Percentiles rank a stretch among this genome's conserved stretches.
Evolutionary conservation across 1,140 invertebrate species (phyloP).

Genomic region (Pararge aegeria): DNA sequence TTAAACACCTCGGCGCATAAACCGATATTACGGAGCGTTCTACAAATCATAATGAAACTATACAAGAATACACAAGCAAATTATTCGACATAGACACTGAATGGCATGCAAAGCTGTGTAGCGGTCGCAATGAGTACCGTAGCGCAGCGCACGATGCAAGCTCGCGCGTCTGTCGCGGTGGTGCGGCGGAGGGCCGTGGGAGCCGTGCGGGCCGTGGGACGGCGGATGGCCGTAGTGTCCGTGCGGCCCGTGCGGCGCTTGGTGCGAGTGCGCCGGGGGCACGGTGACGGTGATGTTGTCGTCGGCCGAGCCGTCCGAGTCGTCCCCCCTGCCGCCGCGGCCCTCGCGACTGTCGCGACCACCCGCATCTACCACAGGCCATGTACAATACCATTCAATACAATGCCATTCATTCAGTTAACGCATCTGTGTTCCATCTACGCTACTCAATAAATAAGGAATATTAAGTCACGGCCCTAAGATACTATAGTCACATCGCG

Average conservation of each 20-base stretch:
- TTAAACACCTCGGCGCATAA: not conserved
- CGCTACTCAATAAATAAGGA: too few species aligned
- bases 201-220: conserved; percentile 6
- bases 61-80: conserved; percentile 1
- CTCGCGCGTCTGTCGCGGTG: conserved; percentile 13
- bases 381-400: conserved; percentile 17
- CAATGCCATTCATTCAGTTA: not conserved
- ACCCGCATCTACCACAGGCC: conserved; percentile 42
- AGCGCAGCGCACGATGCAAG: too few species aligned
- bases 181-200: conserved; percentile 10
- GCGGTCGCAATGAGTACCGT: conserved; percentile 43
- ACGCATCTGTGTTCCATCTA: not conserved
- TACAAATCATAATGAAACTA: not conserved
- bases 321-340: conserved; percentile 38
- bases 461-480: too few species aligned
- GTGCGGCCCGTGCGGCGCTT: conserved; percentile 18
- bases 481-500: too few species aligned
- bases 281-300: conserved; percentile 81
- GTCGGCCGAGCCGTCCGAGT: conserved; percentile 79
- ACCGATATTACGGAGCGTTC: too few species aligned
- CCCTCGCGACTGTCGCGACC: conserved; percentile 9
- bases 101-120: conserved; percentile 28
- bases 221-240: conserved; percentile 10
- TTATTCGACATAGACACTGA: not conserved
- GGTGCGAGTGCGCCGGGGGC: conserved; percentile 59